Conservation (phyloP, 2,888 invertebrate species). For the Macaria liturata region DNA sequence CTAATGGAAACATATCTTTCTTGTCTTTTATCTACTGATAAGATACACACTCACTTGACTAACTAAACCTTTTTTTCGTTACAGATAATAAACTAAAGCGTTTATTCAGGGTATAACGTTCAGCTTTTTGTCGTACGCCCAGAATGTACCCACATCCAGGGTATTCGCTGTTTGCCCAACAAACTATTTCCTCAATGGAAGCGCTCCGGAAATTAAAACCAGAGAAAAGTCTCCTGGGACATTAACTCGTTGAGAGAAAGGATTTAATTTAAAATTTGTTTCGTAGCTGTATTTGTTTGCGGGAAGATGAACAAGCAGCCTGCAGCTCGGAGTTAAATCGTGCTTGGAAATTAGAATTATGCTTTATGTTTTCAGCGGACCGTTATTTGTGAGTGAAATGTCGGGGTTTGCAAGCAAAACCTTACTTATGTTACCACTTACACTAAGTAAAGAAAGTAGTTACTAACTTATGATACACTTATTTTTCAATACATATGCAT, state of each 20-base stretch:
- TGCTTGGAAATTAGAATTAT: slow-evolving; percentile 7
- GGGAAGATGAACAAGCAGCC: slow-evolving; percentile 30
- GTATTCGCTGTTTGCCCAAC: slow-evolving; percentile 55
- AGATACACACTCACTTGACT: no score
- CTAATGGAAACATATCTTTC: no score
- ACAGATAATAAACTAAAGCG: no score
- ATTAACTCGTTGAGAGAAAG: slow-evolving; percentile 68
- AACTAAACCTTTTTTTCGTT: no score
- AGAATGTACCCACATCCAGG: slow-evolving; percentile 30
- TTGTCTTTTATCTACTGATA: no score
- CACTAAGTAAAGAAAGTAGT: no score
- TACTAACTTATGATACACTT: no score
- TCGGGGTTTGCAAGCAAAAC: no score
- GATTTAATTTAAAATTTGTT: slow-evolving; percentile 73
- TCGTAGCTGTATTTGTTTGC: slow-evolving; percentile 59
- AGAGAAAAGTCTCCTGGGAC: slow-evolving; percentile 72
- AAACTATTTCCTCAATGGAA: slow-evolving; percentile 76
- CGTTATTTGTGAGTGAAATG: no score
- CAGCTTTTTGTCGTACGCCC: slow-evolving; percentile 27
- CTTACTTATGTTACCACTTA: no score
- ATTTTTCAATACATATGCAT: no score
- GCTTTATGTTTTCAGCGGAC: neutral
- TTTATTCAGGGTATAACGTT: slow-evolving; percentile 19
- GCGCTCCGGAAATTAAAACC: slow-evolving; percentile 77
- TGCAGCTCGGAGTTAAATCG: slow-evolving; percentile 16